phyloP scores from a whole-genome alignment of 2,888 invertebrate species.

The Pseudanteris insignis region DNA sequence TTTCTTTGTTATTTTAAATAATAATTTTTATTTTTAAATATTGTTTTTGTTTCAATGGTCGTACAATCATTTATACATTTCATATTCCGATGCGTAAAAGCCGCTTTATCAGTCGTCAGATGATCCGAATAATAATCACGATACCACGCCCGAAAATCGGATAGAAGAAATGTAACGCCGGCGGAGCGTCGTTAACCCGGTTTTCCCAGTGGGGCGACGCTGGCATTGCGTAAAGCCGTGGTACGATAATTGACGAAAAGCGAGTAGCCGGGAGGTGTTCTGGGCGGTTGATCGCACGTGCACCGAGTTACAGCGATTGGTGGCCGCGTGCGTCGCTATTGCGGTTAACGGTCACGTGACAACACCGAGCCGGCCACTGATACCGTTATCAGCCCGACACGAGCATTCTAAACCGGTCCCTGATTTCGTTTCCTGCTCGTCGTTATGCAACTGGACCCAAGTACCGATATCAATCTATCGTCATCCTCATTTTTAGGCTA shows the following conservation, averaged over 20 bases:
- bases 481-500: no score
- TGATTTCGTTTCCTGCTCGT: constrained; percentile 56
- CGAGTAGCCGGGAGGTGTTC: constrained; percentile 11
- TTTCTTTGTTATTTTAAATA: no score
- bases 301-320: constrained; percentile 21
- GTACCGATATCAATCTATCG: constrained; percentile 17
- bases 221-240: constrained; percentile 4
- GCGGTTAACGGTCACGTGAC: constrained; percentile 61
- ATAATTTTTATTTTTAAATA: no score
- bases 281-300: constrained; percentile 42
- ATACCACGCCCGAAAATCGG: constrained; percentile 1
- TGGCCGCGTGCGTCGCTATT: constrained; percentile 52
- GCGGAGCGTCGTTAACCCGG: not conserved
- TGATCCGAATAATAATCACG: constrained; percentile 8
- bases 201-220: no score
- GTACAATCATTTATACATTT: no score
- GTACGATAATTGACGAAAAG: constrained; percentile 21
- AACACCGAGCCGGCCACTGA: constrained; percentile 48
- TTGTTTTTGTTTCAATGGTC: no score
- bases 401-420: constrained; percentile 57
- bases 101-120: no score
- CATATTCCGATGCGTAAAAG: no score
- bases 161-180: not conserved
- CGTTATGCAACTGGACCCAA: constrained; percentile 27
- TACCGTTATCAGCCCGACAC: constrained; percentile 59